Evolutionary conservation across 2,797 vertebrate genomes (phyloP), one percentile per base, ranked within the genome.

Genomic region (Rhinophrynus dorsalis): DNA sequence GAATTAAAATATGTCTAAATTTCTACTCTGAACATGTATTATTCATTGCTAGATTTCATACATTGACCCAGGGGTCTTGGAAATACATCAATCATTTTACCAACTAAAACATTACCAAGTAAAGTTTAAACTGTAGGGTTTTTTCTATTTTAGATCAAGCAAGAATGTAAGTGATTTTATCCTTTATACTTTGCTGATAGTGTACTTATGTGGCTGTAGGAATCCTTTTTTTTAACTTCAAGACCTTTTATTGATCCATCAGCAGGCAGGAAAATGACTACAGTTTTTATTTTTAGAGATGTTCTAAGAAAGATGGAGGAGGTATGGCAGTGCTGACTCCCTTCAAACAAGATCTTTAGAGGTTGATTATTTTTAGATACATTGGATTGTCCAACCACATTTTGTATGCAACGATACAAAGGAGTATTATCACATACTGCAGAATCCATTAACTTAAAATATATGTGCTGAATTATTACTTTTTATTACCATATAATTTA

Each of bases 161-260:
- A 38, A 56, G 44, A 56, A 48, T 64, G 51, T 63, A 37, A 71
- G 52, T 71, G 60, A 64, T 63, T n/a, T n/a, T 71, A 71, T 64
- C 42, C 24, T 51, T 48, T 37, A 61, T 44, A 27, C 18, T 54
- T 57, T 72, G 61, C 69, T 72, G 52, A 72, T 72, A 33, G 30
- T 64, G 60, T 51, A 63, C 24, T 44, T 48, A 54, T 56, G 40
- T 24, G 15, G 23, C 27, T n/a, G 44, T 48, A 4, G 30, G 27
- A 59, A 44, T 20, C 50, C 44, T 20, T 64, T n/a, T n/a, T 24
- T 72, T 11, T 27, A 27, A 13, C 27, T 50, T 23, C 27, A 50
- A 35, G 45, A 33, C 26, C 54, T 51, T 70, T 35, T 72, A 72
- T 65, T 59, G 54, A 72, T 51, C 45, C 32, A 45, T 37, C 33